Conservation (phyloP, 1,140 invertebrate species). For the Aethina tumida region DNA sequence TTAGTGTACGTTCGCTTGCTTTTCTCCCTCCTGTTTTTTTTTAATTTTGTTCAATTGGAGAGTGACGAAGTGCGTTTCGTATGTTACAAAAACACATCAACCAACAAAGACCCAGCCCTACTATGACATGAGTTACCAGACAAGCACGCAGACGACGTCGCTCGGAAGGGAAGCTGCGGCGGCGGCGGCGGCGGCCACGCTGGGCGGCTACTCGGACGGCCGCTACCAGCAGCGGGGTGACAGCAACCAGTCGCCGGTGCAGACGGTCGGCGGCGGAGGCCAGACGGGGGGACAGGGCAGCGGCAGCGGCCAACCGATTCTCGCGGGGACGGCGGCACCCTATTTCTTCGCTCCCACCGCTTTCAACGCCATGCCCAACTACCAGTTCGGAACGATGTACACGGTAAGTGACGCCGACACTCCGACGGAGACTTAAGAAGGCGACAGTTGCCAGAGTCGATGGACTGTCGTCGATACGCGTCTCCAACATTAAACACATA, state of each 20-base stretch:
- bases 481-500: too few relatives aligned
- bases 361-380: conserved; percentile 44
- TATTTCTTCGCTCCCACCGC: conserved; percentile 24
- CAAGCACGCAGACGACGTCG: conserved; percentile 48
- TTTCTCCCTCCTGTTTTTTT: too few relatives aligned
- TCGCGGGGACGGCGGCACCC: conserved; percentile 40
- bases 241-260: conserved; percentile 71
- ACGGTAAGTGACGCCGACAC: conserved; percentile 18
- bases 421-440: too few relatives aligned
- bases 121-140: conserved; percentile 59
- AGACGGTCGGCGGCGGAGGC: conserved; percentile 29
- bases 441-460: too few relatives aligned
- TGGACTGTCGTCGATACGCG: too few relatives aligned
- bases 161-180: conserved; percentile 60
- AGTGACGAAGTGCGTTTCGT: too few relatives aligned
- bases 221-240: too few relatives aligned
- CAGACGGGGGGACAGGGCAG: conserved; percentile 42
- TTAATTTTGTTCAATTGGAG: too few relatives aligned
- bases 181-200: conserved; percentile 6
- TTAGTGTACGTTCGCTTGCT: too few relatives aligned
- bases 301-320: conserved; percentile 44
- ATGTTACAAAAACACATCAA: too few relatives aligned
- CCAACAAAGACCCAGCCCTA: conserved; percentile 45
- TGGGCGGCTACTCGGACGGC: too few relatives aligned
- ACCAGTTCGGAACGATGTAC: conserved; percentile 47